These are phyloP conservation scores for Parotocinclus haroldoi DNA, from an alignment of 2,797 vertebrate genomes.

Conservation along the genomic window DNA sequence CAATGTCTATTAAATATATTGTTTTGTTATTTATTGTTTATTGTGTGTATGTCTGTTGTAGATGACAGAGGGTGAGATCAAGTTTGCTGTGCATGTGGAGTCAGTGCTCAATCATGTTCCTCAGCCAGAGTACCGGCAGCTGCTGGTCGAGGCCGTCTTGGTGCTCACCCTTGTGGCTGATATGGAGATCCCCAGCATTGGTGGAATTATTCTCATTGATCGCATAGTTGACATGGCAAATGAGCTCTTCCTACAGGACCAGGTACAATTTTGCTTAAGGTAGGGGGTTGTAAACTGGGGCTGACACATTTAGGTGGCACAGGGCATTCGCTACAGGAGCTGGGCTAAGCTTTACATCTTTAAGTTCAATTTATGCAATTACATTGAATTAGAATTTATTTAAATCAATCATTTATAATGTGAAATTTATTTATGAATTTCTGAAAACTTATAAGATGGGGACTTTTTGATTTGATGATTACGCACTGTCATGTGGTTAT, in stretches of 20 bases:
- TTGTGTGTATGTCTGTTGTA: conserved; percentile 48
- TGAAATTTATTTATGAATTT: too few relatives aligned
- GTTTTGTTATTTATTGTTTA: not conserved
- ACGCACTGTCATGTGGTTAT: too few relatives aligned
- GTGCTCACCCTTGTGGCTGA: conserved; percentile 89
- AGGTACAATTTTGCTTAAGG: conserved; percentile 68
- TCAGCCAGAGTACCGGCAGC: conserved; percentile 93
- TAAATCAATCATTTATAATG: too few relatives aligned
- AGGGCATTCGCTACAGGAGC: too few relatives aligned
- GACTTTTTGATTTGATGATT: too few relatives aligned
- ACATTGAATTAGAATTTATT: too few relatives aligned
- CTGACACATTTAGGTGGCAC: too few relatives aligned
- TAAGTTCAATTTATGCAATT: too few relatives aligned
- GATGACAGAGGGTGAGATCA: conserved; percentile 96
- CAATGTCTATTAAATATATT: too few relatives aligned
- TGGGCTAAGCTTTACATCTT: too few relatives aligned
- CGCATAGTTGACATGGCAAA: conserved; percentile 89
- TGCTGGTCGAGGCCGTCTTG: conserved; percentile 91
- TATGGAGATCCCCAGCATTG: conserved; percentile 84
- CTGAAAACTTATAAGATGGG: too few relatives aligned
- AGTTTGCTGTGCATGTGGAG: conserved; percentile 97
- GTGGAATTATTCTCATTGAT: conserved; percentile 89
- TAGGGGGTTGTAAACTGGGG: too few relatives aligned
- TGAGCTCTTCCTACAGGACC: conserved; percentile 89
- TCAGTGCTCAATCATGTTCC: conserved; percentile 93